Evolutionary conservation across 2,113 vertebrate genomes (phyloP), one percentile per base, ranked within the genome.

Genomic region (Stictonetta naevosa): DNA sequence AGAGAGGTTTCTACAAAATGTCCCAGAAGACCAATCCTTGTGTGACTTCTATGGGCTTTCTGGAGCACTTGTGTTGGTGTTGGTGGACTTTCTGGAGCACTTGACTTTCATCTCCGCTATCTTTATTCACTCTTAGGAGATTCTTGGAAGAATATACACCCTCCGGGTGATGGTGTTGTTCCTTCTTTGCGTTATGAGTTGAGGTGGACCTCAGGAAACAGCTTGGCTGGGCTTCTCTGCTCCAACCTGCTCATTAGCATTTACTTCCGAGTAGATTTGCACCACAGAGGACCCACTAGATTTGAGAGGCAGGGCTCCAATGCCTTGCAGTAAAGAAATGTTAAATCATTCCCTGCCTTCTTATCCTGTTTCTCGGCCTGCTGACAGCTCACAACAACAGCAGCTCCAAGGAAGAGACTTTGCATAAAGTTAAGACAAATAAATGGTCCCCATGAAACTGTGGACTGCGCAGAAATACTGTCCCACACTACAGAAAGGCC

Each of bases 401-500:
- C 58, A 50, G 58, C 77, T 71, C 44, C 74, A n/a, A 48, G 91
- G 81, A 79, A 25, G 81, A 85, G 44, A 36, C 46, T 80, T 59
- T 67, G 63, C 36, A 8, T 59, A 10, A 88, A 46, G 60, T 8
- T 81, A 42, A 72, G 77, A 28, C 10, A 7, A 26, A 1, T 13
- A 71, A 89, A 28, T 19, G 87, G 33, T 72, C 77, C 87, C 94
- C 87, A 71, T 56, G 0, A 36, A 5, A 4, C 46, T 8, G 42
- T 29, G 82, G 69, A 21, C 86, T 8, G 2, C 28, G 67, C 87
- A 76, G 44, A 69, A 80, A 67, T 18, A 58, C 17, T 86, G 29
- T 73, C 71, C 71, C 23, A 13, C 62, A 6, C 52, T 29, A 4
- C 23, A 60, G 33, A 95, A 87, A 91, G 89, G 91, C 86, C 89